Base-by-base conservation (phyloP, 2,888 invertebrate genomes). In the Apodemia hepburni region DNA sequence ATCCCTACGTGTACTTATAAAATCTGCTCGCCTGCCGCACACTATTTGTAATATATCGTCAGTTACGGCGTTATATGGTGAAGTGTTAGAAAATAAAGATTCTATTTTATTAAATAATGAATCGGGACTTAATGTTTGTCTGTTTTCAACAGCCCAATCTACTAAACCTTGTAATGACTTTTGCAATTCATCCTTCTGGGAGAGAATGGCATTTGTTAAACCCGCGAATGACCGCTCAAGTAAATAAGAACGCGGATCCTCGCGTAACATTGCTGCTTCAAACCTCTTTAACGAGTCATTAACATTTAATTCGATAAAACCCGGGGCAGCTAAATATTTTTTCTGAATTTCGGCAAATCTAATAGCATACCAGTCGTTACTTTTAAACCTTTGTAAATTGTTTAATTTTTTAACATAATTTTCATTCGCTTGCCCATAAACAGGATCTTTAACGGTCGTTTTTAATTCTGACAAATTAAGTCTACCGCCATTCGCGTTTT, bases 11-110 rank as follows among this genome's bases (percentile, higher is more conserved):
- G 51, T 35, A 54, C 61, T 47, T n/a, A 63, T 61, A 9, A 49
- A 61, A 61, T 66, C 64, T 12, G 65, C 63, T 57, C 65, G 60
- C 42, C 65, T 59, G n/a, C 61, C 64, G 47, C 66, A 64, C 9
- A 64, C 64, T 47, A 65, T 62, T 65, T 65, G 63, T 35, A 64
- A 62, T 27, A 66, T 49, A 35, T 66, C 63, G 29, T 64, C 63
- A 1, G 64, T 59, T 33, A 66, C 51, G 58, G 27, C 61, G 27
- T 47, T 64, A 60, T 65, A 65, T 5, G 8, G 15, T 11, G 65
- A 62, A 9, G 60, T 60, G 49, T 65, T 65, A 17, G 35, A 60
- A 62, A 65, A 62, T 38, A 60, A 42, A 6, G 57, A 17, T 65
- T 65, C 42, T 27, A 62, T 60, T 61, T 62, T 65, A 42, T 60